Conservation (phyloP, 1,140 invertebrate genomes). For the Rhyacophila brunnea region DNA sequence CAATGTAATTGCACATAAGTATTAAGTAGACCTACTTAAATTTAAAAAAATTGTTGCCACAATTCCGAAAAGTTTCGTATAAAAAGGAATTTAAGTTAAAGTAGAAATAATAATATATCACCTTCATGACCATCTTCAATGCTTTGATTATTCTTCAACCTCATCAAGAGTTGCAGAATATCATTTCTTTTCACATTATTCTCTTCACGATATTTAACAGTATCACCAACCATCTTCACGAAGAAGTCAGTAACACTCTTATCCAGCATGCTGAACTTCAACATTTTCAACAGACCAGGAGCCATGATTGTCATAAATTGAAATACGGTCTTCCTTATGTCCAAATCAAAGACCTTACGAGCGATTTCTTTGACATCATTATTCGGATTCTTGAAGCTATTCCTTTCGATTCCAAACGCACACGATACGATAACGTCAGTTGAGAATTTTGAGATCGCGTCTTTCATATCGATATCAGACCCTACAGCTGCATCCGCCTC, state of each 20-base stretch:
- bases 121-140: conserved; percentile 29
- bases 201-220: conserved; percentile 43
- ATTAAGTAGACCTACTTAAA: too few relatives aligned
- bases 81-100: too few relatives aligned
- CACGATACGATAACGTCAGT: conserved; percentile 40
- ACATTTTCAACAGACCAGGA: conserved; percentile 29
- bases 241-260: conserved; percentile 45
- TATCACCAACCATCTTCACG: conserved; percentile 39
- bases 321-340: conserved; percentile 12
- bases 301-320: conserved; percentile 25
- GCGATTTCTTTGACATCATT: conserved; percentile 37
- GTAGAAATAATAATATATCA: too few relatives aligned
- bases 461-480: conserved; percentile 34
- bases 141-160: conserved; percentile 37
- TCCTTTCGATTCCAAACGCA: conserved; percentile 42
- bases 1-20: too few relatives aligned
- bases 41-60: too few relatives aligned
- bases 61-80: too few relatives aligned
- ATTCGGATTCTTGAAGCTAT: conserved; percentile 35
- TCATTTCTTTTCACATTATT: conserved; percentile 43
- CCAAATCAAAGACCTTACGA: conserved; percentile 30
- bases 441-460: conserved; percentile 36
- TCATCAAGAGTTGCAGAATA: conserved; percentile 45
- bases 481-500: background rate
- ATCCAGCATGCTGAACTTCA: conserved; percentile 21